These are phyloP conservation scores for Amphiprion percula DNA, from an alignment of 2,113 vertebrate species.

Conservation along the genomic window DNA sequence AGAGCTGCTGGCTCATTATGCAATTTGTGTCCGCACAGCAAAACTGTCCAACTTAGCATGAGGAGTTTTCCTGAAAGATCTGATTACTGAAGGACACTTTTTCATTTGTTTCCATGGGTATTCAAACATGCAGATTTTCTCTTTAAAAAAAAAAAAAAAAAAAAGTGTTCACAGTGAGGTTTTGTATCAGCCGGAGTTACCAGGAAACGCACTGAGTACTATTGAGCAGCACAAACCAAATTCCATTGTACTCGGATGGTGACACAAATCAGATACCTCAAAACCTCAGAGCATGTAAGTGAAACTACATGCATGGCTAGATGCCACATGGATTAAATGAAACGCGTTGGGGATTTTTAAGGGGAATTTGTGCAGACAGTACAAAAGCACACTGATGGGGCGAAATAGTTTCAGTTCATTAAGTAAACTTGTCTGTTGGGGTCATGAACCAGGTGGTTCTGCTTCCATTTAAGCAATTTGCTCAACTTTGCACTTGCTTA, in stretches of 20 bases:
- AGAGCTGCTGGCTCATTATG: conserved; percentile 65
- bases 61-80: background rate
- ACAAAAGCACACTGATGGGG: no score
- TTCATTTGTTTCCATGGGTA: background rate
- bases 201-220: no score
- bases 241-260: background rate
- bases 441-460: conserved; percentile 13
- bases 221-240: no score
- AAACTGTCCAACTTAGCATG: conserved; percentile 47
- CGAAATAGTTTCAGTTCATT: background rate
- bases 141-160: no score
- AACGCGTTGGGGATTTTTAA: background rate
- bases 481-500: background rate
- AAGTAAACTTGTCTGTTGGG: background rate
- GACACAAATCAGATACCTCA: background rate
- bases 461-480: background rate
- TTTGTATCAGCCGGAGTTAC: no score
- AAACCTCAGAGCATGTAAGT: background rate
- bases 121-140: background rate
- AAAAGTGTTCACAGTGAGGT: no score
- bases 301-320: conserved; percentile 7
- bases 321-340: background rate
- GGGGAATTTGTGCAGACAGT: background rate
- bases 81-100: background rate
- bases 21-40: conserved; percentile 56